Conservation (phyloP, 2,888 invertebrate genomes). For the Lasioglossum villosulum region DNA sequence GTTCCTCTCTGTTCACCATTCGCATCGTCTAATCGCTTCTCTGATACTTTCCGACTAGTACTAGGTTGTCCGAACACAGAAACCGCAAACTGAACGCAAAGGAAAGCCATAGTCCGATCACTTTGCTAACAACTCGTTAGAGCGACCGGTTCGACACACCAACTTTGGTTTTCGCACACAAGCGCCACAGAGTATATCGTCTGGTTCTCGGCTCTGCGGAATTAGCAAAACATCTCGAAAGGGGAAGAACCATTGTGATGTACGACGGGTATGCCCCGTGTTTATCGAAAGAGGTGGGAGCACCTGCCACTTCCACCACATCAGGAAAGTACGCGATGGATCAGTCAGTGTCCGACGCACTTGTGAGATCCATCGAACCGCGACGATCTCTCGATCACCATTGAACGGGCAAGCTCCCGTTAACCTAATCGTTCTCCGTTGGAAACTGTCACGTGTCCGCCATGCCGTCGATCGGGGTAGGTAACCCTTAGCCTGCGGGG, state of each 20-base stretch:
- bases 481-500: constrained; percentile 8
- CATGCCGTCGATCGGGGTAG: constrained; percentile 54
- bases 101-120: background rate
- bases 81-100: background rate
- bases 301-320: constrained; percentile 50
- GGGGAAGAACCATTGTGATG: constrained; percentile 34
- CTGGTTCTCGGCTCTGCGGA: background rate
- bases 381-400: constrained; percentile 46
- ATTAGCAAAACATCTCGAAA: constrained; percentile 11
- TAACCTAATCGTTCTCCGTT: constrained; percentile 9
- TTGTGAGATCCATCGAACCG: constrained; percentile 54
- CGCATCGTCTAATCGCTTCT: background rate
- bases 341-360: constrained; percentile 63
- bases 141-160: background rate
- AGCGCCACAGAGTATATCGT: background rate
- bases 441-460: constrained; percentile 28
- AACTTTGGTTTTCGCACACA: background rate
- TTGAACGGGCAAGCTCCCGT: background rate
- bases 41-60: background rate
- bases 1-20: background rate
- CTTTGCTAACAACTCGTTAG: background rate
- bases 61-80: background rate
- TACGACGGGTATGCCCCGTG: constrained; percentile 49
- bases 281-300: constrained; percentile 67
- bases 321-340: constrained; percentile 63